Evolutionary conservation across 2,113 vertebrate species (phyloP), one percentile per base, ranked within the genome.

Genomic region (Festucalex cinctus): DNA sequence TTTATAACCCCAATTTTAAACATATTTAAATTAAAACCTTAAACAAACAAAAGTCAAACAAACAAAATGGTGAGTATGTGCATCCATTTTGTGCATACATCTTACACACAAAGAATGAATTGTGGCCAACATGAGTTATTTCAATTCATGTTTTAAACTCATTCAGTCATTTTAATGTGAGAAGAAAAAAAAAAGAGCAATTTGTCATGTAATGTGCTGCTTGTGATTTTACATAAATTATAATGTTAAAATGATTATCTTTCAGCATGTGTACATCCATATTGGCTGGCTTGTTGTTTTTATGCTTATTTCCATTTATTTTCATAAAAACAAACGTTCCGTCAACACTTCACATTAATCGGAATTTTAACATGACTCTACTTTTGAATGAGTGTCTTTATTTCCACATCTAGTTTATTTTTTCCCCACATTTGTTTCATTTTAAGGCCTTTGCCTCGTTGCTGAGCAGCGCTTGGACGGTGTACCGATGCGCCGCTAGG

Each of bases 401-500:
- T 57, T 51, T 51, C 56, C 7, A 35, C 32, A 58, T 14, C 3
- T n/a, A 1, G n/a, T 39, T 12, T 20, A 41, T 22, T n/a, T 20
- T 13, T 35, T 4, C 9, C n/a, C n/a, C n/a, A n/a, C n/a, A n/a
- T n/a, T 61, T 62, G 2, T 24, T 14, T 4, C 3, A 6, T 43
- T 41, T 62, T 62, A 5, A 3, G 24, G 59, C 37, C 59, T 20
- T 41, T 10, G 26, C 6, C 26, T 32, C n/a, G n/a, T n/a, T n/a
- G n/a, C n/a, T n/a, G n/a, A n/a, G n/a, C n/a, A n/a, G n/a, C 36
- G 19, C 32, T 35, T 36, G 32, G 35, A 53, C 36, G 2, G 49
- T 6, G 6, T 44, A 58, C 5, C 1, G 20, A n/a, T 20, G 1
- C n/a, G 62, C 93, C 96, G 94, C 94, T 89, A 96, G 96, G 92